Conservation (phyloP, 1,140 invertebrate species). For the Gryllus bimaculatus region DNA sequence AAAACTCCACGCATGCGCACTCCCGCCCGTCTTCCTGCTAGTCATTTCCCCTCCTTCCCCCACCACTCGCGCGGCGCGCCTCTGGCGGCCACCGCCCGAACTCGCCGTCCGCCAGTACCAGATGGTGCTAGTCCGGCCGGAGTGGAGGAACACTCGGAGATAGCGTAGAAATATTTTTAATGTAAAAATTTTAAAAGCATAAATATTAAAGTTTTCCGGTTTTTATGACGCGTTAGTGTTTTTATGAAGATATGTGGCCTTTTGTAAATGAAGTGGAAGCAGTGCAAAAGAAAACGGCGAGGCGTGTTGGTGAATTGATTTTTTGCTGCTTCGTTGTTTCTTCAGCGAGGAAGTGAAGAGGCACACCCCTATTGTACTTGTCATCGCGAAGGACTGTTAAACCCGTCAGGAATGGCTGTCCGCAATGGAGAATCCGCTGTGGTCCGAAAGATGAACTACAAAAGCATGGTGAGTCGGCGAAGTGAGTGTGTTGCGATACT, state of each 20-base stretch:
- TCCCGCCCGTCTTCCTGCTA: background rate
- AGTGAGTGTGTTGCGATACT: background rate
- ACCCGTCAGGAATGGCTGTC: background rate
- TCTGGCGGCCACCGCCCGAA: background rate
- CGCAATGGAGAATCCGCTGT: background rate
- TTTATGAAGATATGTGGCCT: background rate
- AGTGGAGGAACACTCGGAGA: background rate
- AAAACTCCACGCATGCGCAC: background rate
- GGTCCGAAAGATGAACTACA: background rate
- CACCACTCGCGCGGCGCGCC: background rate
- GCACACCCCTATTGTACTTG: background rate
- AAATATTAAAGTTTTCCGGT: background rate
- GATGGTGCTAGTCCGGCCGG: background rate
- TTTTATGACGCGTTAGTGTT: background rate
- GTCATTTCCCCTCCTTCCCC: background rate
- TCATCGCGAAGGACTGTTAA: background rate
- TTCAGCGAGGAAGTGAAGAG: background rate
- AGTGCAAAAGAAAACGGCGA: constrained; percentile 3
- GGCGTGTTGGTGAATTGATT: background rate
- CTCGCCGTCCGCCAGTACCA: background rate
- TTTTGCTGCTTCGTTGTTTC: background rate
- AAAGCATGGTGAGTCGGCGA: background rate
- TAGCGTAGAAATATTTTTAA: constrained; percentile 1
- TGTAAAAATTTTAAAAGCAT: background rate
- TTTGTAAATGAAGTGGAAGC: background rate